Evolutionary conservation across 1,140 invertebrate species (phyloP).

Genomic region (Ceratina calcarata): DNA sequence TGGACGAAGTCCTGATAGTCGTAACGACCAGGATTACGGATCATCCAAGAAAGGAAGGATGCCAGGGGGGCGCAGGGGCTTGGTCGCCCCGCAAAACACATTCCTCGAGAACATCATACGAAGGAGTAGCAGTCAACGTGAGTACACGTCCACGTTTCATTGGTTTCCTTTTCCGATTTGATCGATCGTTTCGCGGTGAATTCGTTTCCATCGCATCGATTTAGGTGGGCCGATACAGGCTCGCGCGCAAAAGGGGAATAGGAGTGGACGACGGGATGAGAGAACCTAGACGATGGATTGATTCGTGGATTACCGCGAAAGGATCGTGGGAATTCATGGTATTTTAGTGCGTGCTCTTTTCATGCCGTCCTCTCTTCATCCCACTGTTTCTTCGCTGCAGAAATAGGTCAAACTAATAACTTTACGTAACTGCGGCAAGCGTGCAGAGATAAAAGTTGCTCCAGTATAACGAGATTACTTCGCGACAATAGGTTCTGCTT

Average conservation of each 20-base stretch:
- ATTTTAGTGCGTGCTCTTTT: constrained; percentile 26
- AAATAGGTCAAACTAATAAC: constrained; percentile 48
- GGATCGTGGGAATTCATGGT: constrained; percentile 1
- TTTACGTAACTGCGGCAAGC: constrained; percentile 41
- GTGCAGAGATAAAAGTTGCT: constrained; percentile 42
- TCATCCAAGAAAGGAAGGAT: constrained; percentile 83
- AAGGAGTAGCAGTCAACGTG: constrained; percentile 98
- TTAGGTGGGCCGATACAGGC: too few relatives aligned
- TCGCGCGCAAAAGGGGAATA: too few relatives aligned
- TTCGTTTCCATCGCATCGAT: background rate
- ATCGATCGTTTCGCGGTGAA: background rate
- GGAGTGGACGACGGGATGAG: background rate
- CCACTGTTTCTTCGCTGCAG: background rate
- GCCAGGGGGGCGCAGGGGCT: constrained; percentile 96
- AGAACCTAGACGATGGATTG: background rate
- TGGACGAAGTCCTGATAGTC: constrained; percentile 62
- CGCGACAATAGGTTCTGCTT: constrained; percentile 24
- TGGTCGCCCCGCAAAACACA: constrained; percentile 99
- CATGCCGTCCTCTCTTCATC: too few relatives aligned
- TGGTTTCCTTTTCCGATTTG: constrained; percentile 32
- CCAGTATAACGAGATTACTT: constrained; percentile 36
- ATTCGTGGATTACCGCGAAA: background rate
- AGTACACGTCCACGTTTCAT: constrained; percentile 81
- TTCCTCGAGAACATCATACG: constrained; percentile 99
- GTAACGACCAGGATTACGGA: constrained; percentile 58